phyloP scores from a whole-genome alignment of 2,797 vertebrate genomes.

The Parambassis ranga region DNA sequence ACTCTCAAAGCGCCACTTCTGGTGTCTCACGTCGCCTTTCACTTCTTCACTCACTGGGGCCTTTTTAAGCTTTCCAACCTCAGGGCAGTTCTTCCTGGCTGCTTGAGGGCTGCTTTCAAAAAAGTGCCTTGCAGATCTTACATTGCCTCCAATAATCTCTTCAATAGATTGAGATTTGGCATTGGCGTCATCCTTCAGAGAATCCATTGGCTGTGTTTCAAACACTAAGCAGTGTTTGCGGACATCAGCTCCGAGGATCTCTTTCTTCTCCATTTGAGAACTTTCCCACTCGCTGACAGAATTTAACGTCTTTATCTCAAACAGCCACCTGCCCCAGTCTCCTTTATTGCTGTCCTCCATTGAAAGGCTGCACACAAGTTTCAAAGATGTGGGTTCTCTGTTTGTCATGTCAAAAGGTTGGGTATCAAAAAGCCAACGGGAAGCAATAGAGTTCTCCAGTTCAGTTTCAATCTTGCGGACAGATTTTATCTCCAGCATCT shows the following conservation, averaged over 20 bases:
- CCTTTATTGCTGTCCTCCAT: constrained; percentile 85
- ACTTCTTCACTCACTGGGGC: constrained; percentile 79
- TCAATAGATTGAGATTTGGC: constrained; percentile 71
- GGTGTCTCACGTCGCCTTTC: constrained; percentile 88
- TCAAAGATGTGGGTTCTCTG: constrained; percentile 78
- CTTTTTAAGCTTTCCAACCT: constrained; percentile 87
- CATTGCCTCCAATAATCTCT: constrained; percentile 89
- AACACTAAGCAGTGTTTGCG: constrained; percentile 89
- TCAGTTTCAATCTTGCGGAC: constrained; percentile 87
- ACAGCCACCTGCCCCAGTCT: constrained; percentile 85
- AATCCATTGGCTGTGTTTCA: constrained; percentile 90
- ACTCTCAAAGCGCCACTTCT: constrained; percentile 91
- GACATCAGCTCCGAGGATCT: constrained; percentile 85
- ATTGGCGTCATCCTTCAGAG: constrained; percentile 84
- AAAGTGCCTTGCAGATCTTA: constrained; percentile 86
- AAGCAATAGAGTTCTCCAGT: constrained; percentile 84
- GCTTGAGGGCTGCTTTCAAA: constrained; percentile 88
- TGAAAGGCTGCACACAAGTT: constrained; percentile 84
- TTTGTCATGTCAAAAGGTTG: constrained; percentile 83
- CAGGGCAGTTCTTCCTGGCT: constrained; percentile 78
- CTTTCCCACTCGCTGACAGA: constrained; percentile 81
- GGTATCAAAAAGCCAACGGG: constrained; percentile 87
- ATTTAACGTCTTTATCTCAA: constrained; percentile 87
- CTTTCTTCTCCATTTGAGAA: constrained; percentile 76
- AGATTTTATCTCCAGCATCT: constrained; percentile 87